Percentiles rank a stretch among this genome's conserved stretches.
phyloP scores from a whole-genome alignment of 2,113 vertebrate genomes.

The Amphilophus citrinellus region DNA sequence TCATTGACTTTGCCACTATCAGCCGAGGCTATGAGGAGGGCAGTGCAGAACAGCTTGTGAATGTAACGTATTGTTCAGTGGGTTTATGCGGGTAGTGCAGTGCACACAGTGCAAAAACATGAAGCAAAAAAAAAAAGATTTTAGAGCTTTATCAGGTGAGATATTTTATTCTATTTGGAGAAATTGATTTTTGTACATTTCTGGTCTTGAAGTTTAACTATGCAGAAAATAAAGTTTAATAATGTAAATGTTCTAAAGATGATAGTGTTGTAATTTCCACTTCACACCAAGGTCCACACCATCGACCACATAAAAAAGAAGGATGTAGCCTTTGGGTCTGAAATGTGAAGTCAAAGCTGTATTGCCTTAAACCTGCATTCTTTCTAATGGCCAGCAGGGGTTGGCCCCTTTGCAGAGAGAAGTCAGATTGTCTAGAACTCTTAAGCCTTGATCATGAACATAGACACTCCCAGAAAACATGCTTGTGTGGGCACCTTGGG shows the following conservation, averaged over 20 bases:
- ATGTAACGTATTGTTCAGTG: not conserved
- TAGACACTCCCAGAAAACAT: not conserved
- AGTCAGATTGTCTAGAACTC: not conserved
- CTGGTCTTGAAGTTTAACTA: no score
- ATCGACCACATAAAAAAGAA: not conserved
- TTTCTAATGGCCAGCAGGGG: not conserved
- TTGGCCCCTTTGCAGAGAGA: not conserved
- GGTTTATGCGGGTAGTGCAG: not conserved
- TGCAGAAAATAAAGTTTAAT: not conserved
- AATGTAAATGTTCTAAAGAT: not conserved
- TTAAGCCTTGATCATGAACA: not conserved
- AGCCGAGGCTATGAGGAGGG: slow-evolving; percentile 4
- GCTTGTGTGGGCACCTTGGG: not conserved
- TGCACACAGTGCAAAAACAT: not conserved
- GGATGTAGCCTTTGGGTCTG: not conserved
- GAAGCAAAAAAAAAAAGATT: not conserved
- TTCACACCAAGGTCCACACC: not conserved
- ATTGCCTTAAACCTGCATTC: not conserved
- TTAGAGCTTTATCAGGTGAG: fast-evolving
- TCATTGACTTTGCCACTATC: slow-evolving; percentile 18
- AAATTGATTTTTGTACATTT: not conserved
- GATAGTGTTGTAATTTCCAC: not conserved
- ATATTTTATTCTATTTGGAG: not conserved
- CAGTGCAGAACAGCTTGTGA: slow-evolving; percentile 10
- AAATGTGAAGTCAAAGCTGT: not conserved